Evolutionary conservation across 2,797 vertebrate genomes (phyloP).

Genomic region (Xiphophorus birchmanni): DNA sequence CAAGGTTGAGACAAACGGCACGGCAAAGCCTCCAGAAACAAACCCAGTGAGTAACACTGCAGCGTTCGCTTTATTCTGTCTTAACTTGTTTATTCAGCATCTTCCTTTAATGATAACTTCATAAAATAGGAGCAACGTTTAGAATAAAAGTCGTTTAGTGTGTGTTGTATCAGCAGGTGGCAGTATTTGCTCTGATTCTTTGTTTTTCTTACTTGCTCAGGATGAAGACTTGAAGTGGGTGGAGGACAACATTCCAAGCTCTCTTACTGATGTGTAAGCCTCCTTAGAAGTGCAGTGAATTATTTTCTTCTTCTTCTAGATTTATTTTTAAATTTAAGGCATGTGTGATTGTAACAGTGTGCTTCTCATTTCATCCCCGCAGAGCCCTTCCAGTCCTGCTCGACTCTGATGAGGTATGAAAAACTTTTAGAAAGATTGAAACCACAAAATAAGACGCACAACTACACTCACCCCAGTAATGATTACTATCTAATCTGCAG

Average conservation of each 20-base stretch:
- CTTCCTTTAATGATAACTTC: not conserved
- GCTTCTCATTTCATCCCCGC: constrained; percentile 36
- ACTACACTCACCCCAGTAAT: not conserved
- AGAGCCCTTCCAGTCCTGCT: constrained; percentile 86
- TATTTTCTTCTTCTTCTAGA: not conserved
- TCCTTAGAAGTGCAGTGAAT: constrained; percentile 19
- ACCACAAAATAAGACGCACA: not conserved
- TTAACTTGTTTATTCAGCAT: not conserved
- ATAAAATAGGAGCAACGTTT: not conserved
- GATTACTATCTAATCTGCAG: not conserved
- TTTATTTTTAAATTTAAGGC: constrained; percentile 2
- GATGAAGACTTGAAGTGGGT: constrained; percentile 88
- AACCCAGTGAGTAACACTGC: constrained; percentile 77
- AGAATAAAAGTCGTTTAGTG: not conserved
- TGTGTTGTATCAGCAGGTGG: constrained; percentile 67
- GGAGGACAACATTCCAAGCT: constrained; percentile 86
- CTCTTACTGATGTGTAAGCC: constrained; percentile 84
- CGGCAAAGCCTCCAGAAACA: constrained; percentile 71
- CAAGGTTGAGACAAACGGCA: constrained; percentile 84
- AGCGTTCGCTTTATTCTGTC: not conserved
- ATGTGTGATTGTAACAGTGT: constrained; percentile 27
- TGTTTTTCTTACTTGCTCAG: constrained; percentile 57
- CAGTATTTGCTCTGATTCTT: constrained; percentile 61
- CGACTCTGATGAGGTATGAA: constrained; percentile 86
- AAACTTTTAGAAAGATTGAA: not conserved